Conservation (phyloP, 2,113 vertebrate genomes). For the Paradisaea rubra region DNA sequence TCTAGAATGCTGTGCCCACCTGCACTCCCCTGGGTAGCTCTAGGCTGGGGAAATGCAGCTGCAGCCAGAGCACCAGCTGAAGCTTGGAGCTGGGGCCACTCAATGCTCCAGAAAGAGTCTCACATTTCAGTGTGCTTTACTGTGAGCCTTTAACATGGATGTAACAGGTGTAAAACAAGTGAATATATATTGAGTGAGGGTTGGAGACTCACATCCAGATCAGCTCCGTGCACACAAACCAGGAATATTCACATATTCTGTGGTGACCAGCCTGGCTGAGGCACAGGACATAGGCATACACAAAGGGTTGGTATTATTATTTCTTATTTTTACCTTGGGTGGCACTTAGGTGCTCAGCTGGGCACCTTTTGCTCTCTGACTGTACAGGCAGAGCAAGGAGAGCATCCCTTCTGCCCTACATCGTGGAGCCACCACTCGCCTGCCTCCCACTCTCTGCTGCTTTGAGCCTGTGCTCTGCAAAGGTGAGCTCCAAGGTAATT, state of each 20-base stretch:
- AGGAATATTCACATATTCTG: background rate
- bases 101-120: background rate
- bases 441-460: rapidly evolving
- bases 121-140: background rate
- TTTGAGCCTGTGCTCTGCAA: background rate
- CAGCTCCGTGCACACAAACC: background rate
- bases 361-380: background rate
- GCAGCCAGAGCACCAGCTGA: background rate
- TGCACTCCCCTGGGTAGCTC: rapidly evolving
- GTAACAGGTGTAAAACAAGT: background rate
- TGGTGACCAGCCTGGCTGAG: rapidly evolving
- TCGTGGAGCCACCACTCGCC: rapidly evolving
- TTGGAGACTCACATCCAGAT: background rate
- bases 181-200: background rate
- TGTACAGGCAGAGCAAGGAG: background rate
- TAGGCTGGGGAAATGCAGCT: background rate
- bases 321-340: background rate
- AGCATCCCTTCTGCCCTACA: background rate
- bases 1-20: rapidly evolving
- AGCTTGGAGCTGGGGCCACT: background rate
- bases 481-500: background rate
- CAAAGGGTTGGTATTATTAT: background rate
- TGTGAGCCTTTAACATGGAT: background rate
- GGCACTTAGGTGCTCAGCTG: background rate
- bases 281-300: background rate